Evolutionary conservation across 2,888 invertebrate genomes (phyloP).

Genomic region (Dynastes hyllus): DNA sequence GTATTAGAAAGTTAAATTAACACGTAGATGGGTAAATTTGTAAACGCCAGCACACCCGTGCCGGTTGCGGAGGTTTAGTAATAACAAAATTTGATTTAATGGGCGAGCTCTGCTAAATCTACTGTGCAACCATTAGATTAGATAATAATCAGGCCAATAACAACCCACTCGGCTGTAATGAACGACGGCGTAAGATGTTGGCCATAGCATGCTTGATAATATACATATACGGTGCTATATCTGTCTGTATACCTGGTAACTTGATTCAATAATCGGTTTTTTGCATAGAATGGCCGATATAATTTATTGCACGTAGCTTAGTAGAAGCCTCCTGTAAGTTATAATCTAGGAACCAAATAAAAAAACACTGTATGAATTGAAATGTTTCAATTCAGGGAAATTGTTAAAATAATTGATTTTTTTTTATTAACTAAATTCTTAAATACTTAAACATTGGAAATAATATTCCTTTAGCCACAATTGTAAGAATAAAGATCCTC

Average conservation of each 20-base stretch:
- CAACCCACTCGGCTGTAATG: conserved; percentile 48
- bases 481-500: too few relatives aligned
- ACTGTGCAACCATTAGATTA: conserved; percentile 50
- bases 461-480: too few relatives aligned
- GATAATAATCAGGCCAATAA: conserved; percentile 48
- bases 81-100: conserved; percentile 50
- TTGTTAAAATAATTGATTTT: too few relatives aligned
- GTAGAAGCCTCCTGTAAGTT: too few relatives aligned
- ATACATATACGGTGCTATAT: neutral
- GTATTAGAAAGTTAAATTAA: conserved; percentile 41
- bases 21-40: conserved; percentile 37
- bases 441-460: too few relatives aligned
- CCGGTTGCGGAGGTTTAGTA: conserved; percentile 38
- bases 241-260: neutral
- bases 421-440: too few relatives aligned
- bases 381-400: too few relatives aligned
- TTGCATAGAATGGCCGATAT: neutral
- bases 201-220: conserved; percentile 9
- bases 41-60: conserved; percentile 22
- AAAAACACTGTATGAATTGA: too few relatives aligned
- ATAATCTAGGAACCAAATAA: too few relatives aligned
- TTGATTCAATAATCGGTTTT: conserved; percentile 24
- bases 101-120: conserved; percentile 48
- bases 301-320: too few relatives aligned
- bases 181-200: conserved; percentile 41